phyloP scores from a whole-genome alignment of 2,888 invertebrate species.

The Zaprionus obscuricornis region DNA sequence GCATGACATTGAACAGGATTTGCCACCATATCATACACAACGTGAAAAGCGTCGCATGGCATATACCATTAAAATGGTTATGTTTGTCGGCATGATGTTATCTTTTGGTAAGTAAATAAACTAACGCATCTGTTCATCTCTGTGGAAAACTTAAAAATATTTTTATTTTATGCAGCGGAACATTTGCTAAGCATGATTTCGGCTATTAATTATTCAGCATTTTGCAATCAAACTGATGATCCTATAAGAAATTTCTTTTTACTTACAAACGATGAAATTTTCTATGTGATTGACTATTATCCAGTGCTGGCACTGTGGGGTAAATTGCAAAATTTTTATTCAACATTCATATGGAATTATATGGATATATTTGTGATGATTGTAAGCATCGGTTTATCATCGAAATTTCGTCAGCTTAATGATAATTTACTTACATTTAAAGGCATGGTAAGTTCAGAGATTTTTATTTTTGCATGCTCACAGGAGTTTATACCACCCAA shows the following conservation, averaged over 20 bases:
- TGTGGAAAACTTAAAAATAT: no score
- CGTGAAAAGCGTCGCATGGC: slow-evolving; percentile 79
- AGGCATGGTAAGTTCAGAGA: slow-evolving; percentile 85
- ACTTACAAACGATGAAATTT: slow-evolving; percentile 70
- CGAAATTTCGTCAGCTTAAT: slow-evolving; percentile 87
- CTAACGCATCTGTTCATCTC: no score
- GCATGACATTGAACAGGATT: slow-evolving; percentile 84
- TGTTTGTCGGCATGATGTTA: slow-evolving; percentile 83
- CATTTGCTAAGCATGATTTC: slow-evolving; percentile 80
- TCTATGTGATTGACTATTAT: slow-evolving; percentile 70
- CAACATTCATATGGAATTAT: slow-evolving; percentile 89
- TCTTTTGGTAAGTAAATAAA: slow-evolving; percentile 83
- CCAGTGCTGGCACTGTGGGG: slow-evolving; percentile 67
- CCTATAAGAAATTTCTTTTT: slow-evolving; percentile 78
- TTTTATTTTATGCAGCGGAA: slow-evolving; percentile 64
- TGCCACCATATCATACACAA: slow-evolving; percentile 78
- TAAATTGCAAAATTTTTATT: slow-evolving; percentile 85
- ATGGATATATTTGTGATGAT: slow-evolving; percentile 90
- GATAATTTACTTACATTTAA: slow-evolving; percentile 84
- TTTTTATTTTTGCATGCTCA: no score
- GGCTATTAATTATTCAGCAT: slow-evolving; percentile 68
- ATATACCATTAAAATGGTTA: slow-evolving; percentile 83
- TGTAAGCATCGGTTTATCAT: slow-evolving; percentile 88
- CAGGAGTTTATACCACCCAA: no score
- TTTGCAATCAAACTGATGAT: slow-evolving; percentile 76